Evolutionary conservation across 2,888 invertebrate genomes (phyloP).

Genomic region (Ormyrus nitidulus): DNA sequence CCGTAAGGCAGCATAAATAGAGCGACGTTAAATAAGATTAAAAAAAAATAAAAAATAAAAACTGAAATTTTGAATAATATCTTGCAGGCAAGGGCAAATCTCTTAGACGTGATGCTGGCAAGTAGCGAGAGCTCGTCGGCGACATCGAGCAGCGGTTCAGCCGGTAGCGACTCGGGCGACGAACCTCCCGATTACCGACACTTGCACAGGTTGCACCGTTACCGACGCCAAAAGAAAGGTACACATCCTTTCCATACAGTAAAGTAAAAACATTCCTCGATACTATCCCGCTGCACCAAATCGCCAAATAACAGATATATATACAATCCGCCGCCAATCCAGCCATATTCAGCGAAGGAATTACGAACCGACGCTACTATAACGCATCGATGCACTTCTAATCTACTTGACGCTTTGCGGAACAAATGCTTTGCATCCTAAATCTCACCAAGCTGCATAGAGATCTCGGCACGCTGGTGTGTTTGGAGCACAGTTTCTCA

Average conservation of each 20-base stretch:
- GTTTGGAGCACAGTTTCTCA: no score
- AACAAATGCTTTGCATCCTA: no score
- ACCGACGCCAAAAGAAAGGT: constrained; percentile 88
- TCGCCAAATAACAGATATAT: neutral
- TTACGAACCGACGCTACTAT: no score
- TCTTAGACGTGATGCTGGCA: constrained; percentile 86
- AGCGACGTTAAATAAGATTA: no score
- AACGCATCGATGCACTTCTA: no score
- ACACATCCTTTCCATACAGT: constrained; percentile 48
- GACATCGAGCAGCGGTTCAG: constrained; percentile 82
- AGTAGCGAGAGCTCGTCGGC: constrained; percentile 83
- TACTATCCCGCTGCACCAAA: neutral
- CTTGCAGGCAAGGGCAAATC: constrained; percentile 83
- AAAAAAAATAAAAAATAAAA: neutral
- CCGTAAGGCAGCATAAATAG: no score
- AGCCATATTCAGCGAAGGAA: no score
- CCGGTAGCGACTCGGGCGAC: constrained; percentile 79
- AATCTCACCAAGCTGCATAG: no score
- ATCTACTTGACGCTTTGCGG: no score
- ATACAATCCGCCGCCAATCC: no score
- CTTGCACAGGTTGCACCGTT: constrained; percentile 82
- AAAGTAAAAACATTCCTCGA: neutral
- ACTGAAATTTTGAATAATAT: neutral
- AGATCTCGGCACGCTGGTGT: no score
- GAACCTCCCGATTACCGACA: constrained; percentile 82